Evolutionary conservation across 2,888 invertebrate genomes (phyloP).

Genomic region (Mylabris sibirica): DNA sequence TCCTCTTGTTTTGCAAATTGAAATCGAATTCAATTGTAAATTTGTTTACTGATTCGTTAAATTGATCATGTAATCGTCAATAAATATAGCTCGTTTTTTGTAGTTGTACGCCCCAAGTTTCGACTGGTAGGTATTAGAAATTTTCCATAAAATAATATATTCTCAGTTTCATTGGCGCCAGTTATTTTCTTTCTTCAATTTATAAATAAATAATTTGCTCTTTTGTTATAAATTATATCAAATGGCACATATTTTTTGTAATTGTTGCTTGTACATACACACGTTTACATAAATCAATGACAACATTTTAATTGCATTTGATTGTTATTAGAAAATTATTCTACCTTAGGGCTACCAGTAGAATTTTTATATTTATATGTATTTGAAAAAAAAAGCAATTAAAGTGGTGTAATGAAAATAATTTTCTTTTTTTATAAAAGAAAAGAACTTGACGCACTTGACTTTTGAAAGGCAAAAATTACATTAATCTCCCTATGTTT

Average conservation of each 20-base stretch:
- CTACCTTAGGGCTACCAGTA: neutral
- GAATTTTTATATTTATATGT: neutral
- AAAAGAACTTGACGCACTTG: neutral
- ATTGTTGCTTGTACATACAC: neutral
- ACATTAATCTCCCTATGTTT: conserved; percentile 1
- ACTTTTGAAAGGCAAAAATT: conserved; percentile 5
- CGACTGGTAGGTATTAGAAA: neutral
- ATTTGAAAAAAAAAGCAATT: neutral
- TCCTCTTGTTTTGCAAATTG: neutral
- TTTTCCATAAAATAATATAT: neutral
- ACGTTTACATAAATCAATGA: neutral
- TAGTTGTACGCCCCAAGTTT: no score
- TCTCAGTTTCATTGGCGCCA: neutral
- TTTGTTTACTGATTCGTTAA: neutral
- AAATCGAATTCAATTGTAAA: neutral
- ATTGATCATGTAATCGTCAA: neutral
- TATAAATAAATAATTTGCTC: neutral
- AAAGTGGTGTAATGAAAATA: neutral
- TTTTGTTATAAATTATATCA: neutral
- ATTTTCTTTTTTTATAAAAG: neutral
- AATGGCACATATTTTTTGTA: neutral
- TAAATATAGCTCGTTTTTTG: neutral
- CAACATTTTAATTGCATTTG: conserved; percentile 2
- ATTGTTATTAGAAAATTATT: conserved; percentile 5
- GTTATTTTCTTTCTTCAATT: neutral